phyloP scores from a whole-genome alignment of 2,888 invertebrate species.

The Aphodius granarius region DNA sequence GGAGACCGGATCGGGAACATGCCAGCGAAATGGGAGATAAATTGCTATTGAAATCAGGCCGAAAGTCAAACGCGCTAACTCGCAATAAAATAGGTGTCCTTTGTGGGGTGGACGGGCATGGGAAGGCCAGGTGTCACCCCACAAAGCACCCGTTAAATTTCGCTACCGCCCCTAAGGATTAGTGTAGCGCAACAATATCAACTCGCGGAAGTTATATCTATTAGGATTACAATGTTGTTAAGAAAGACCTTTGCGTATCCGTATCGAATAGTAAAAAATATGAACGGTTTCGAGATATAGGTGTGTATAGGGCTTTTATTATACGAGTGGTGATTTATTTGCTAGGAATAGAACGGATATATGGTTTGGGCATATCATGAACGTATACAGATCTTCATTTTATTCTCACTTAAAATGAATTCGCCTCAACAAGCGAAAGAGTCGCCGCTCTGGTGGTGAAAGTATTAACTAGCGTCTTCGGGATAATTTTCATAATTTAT shows the following conservation, averaged over 20 bases:
- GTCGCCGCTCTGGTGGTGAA: too few relatives aligned
- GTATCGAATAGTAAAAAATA: not conserved
- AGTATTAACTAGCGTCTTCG: too few relatives aligned
- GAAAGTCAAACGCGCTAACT: slow-evolving; percentile 38
- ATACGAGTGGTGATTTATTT: not conserved
- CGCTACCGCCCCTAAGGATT: slow-evolving; percentile 43
- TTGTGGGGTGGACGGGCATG: slow-evolving; percentile 48
- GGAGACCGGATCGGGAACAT: not conserved
- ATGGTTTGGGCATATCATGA: too few relatives aligned
- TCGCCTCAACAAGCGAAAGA: too few relatives aligned
- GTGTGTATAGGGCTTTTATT: not conserved
- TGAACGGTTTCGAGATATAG: not conserved
- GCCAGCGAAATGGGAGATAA: slow-evolving; percentile 6
- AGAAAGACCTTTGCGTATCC: not conserved
- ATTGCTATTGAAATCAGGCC: slow-evolving; percentile 29
- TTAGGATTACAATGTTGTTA: not conserved
- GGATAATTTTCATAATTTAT: too few relatives aligned
- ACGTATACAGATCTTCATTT: too few relatives aligned
- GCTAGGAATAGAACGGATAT: not conserved
- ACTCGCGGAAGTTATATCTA: slow-evolving; percentile 10
- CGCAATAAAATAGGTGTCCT: slow-evolving; percentile 34
- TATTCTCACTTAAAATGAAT: too few relatives aligned
- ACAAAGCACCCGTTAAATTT: slow-evolving; percentile 50
- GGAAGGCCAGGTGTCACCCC: slow-evolving; percentile 53
- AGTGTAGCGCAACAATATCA: not conserved